Evolutionary conservation across 2,888 invertebrate species (phyloP).

Genomic region (Scaptomyza cyrtandrae): DNA sequence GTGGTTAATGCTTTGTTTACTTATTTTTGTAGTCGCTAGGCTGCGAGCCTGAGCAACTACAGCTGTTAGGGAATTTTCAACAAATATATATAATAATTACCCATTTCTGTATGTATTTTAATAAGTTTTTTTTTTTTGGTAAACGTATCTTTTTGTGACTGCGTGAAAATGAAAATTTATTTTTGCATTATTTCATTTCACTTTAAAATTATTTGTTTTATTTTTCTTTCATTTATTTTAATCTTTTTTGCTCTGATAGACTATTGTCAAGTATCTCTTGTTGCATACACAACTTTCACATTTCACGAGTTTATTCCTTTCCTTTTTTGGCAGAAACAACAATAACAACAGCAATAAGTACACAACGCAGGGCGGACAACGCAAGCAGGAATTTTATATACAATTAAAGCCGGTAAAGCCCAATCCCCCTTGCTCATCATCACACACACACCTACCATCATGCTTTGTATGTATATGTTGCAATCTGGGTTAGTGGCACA

Average conservation of each 20-base stretch:
- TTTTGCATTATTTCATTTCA: conserved; percentile 16
- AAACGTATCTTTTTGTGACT: not conserved
- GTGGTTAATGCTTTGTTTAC: conserved; percentile 24
- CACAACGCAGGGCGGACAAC: conserved; percentile 10
- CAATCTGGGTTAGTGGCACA: conserved; percentile 55
- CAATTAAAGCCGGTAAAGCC: conserved; percentile 37
- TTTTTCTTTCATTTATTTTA: conserved; percentile 46
- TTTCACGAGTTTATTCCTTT: conserved; percentile 58
- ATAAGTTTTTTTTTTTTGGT: not conserved
- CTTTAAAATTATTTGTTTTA: conserved; percentile 21
- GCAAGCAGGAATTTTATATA: conserved; percentile 33
- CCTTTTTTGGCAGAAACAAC: conserved; percentile 40
- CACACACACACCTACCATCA: not conserved
- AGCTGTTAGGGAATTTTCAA: conserved; percentile 38
- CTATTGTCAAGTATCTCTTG: conserved; percentile 33
- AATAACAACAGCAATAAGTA: conserved; percentile 13
- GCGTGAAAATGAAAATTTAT: conserved; percentile 37
- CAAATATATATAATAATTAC: not conserved
- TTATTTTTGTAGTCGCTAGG: conserved; percentile 39
- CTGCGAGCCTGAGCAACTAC: conserved; percentile 15
- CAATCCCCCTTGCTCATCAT: not conserved
- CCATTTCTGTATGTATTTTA: not conserved
- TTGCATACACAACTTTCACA: conserved; percentile 46
- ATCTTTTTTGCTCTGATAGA: conserved; percentile 37
- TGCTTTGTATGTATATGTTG: conserved; percentile 1